Evolutionary conservation across 2,113 vertebrate species (phyloP), one percentile per base, ranked within the genome.

Genomic region (Poecilia latipinna): DNA sequence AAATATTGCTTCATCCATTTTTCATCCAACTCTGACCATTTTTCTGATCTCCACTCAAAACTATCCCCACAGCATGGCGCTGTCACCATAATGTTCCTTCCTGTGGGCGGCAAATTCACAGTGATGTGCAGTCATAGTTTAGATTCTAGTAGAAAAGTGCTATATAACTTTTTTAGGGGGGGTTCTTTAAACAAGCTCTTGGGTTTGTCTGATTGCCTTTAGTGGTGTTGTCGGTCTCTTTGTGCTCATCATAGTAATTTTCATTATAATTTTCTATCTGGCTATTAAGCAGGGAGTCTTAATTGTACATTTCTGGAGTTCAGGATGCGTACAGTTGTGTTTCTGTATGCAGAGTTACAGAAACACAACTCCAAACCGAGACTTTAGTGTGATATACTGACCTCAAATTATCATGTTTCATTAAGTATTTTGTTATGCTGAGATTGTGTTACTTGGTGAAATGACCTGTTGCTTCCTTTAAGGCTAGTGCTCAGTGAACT

Each of bases 331-430:
- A 2, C 19, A 12, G 35, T 37, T 37, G 10, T 37, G 35, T 37
- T 37, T 37, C 35, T 37, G 35, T 37, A 37, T 0, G 35, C 10
- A 37, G 17, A 17, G 17, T 19, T 19, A 48, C 44, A 65, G 35
- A 26, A 70, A 54, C 22, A 12, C 13, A 48, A 48, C 17, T 17
- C 17, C 17, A 19, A 48, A 48, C 39, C 12, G 0, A 4, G 12
- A 42, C 44, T 48, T 48, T 54, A 66, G 15, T 37, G 4, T 78
- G 72, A 80, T 65, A 37, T 32, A 4, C 44, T 77, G 48, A 75
- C 67, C 68, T 39, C 10, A 72, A 17, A 74, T 63, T 44, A 66
- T 39, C 68, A 54, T 61, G 33, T 26, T 60, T 65, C n/a, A 57
- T 28, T 4, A 77, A 70, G 54, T 19, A 13, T 82, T 64, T 61